Percentiles rank a stretch among this genome's conserved stretches.
Conservation (phyloP, 2,888 invertebrate species). For the Drosophila emarginata region DNA sequence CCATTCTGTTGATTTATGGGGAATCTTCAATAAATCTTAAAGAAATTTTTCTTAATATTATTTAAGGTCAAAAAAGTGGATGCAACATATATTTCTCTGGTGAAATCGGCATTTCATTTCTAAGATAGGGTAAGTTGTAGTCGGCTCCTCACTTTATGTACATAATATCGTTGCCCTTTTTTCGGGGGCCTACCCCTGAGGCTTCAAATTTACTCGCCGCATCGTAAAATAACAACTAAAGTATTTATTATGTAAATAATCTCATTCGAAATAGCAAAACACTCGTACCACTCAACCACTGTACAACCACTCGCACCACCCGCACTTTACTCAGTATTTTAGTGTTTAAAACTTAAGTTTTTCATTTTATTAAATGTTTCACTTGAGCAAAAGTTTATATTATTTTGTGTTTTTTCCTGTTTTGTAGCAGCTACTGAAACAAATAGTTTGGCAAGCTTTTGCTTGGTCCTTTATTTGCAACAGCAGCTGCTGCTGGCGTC, state of each 20-base stretch:
- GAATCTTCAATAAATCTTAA: no score
- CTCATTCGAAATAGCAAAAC: constrained; percentile 49
- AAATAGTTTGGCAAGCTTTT: constrained; percentile 6
- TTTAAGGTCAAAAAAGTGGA: no score
- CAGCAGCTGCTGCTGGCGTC: background rate
- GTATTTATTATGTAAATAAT: constrained; percentile 75
- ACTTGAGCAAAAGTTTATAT: constrained; percentile 26
- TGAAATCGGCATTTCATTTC: no score
- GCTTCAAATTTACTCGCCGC: constrained; percentile 58
- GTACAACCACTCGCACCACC: background rate
- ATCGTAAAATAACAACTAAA: constrained; percentile 64
- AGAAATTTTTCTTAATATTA: no score
- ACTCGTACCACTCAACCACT: constrained; percentile 1
- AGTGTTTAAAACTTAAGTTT: constrained; percentile 25
- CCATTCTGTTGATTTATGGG: no score
- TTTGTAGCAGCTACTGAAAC: constrained; percentile 2
- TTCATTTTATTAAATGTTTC: constrained; percentile 46
- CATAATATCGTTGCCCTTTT: background rate
- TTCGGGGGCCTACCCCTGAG: constrained; percentile 26
- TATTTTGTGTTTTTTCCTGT: constrained; percentile 40
- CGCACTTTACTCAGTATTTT: background rate
- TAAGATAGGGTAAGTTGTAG: background rate
- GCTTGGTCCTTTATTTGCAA: background rate
- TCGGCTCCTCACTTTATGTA: background rate
- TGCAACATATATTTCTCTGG: no score